Evolutionary conservation across 2,797 vertebrate species (phyloP), one percentile per base, ranked within the genome.

Genomic region (Muscicapa striata): DNA sequence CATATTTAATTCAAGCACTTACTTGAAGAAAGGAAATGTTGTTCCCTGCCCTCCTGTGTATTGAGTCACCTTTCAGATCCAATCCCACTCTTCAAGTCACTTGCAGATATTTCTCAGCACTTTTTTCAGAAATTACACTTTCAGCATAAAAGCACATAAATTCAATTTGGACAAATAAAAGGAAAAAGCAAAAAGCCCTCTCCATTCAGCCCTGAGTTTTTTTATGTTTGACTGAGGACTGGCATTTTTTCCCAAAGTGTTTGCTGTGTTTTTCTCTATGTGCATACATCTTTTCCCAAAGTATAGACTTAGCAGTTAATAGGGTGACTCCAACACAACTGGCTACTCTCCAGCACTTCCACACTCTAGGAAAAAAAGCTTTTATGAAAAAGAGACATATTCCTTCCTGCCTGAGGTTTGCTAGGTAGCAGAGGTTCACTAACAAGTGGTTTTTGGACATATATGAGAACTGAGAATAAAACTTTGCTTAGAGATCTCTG

Each of bases 111-210:
- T 76, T 72, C 54, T 84, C 24, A 72, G 55, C 4, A 2, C 30
- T 89, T 89, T 58, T 89, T 76, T 79, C 43, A 73, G 64, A 59
- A 92, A 94, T 85, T 76, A 82, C 36, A 62, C 40, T 32, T 66
- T 57, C 68, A 89, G 74, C 89, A 86, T 45, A 91, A 46, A 43
- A 22, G 29, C 19, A 36, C 40, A 57, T 24, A 62, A 80, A 89
- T 63, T 62, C 40, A 32, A 57, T 77, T 89, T 62, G 34, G 51
- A 51, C 70, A 91, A 91, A 94, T n/a, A 58, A 69, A 89, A 86
- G 62, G 36, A 41, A 67, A 90, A 91, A 78, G 16, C 29, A 52
- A 76, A 85, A 92, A 79, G 21, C 21, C 34, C 43, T 69, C 49
- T 57, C 78, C 43, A n/a, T 59, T 61, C 52, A 84, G 38, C 36